These are phyloP conservation scores for Eclectus roratus DNA, from an alignment of 2,113 vertebrate genomes.

Conservation along the genomic window DNA sequence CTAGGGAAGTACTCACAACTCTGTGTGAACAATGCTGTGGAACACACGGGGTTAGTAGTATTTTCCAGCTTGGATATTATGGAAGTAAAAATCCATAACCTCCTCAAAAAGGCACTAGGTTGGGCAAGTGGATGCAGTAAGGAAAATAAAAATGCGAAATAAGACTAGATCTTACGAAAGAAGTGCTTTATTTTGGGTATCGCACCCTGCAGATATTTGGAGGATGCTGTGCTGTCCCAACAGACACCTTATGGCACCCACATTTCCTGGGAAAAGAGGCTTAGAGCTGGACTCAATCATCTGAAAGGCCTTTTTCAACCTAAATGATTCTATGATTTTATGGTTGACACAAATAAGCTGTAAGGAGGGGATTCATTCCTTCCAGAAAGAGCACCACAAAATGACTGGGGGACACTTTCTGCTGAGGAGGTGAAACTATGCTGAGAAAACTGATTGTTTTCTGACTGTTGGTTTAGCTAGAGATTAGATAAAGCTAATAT, in stretches of 20 bases:
- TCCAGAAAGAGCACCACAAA: neutral
- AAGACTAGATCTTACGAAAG: neutral
- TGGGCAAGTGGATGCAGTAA: neutral
- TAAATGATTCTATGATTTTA: neutral
- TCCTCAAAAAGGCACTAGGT: neutral
- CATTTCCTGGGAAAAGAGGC: neutral
- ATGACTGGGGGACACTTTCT: neutral
- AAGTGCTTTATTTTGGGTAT: neutral
- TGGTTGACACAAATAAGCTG: neutral
- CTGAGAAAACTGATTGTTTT: neutral
- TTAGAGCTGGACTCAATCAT: neutral
- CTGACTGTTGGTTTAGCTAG: neutral
- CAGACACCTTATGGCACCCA: neutral
- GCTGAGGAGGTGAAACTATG: neutral
- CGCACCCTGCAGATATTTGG: neutral
- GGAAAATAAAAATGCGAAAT: neutral
- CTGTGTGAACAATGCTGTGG: neutral
- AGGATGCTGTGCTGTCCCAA: neutral
- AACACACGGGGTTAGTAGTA: neutral
- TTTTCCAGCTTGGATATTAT: neutral
- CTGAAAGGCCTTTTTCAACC: neutral
- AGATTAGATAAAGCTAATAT: constrained; percentile 19
- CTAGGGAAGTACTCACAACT: neutral
- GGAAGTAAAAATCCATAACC: neutral
- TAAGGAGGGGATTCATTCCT: neutral